Base-by-base conservation (phyloP, 2,113 vertebrate genomes). In the Mesoclemmys tuberculata region DNA sequence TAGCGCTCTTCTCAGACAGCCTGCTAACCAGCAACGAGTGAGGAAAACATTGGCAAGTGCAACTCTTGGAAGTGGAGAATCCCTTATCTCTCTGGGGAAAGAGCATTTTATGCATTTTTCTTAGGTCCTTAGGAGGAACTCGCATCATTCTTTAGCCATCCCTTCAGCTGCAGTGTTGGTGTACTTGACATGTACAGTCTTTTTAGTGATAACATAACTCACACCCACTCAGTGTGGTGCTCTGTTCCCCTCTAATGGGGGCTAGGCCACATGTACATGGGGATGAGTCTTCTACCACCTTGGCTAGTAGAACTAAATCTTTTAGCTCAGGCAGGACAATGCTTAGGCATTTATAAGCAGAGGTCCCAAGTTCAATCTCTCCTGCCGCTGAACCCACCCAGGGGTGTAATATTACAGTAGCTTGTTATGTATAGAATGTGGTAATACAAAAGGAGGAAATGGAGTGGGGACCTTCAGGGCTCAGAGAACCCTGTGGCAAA, bases 21-120 rank as follows among this genome's bases (percentile, higher is more conserved):
- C 0, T 0, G 5, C 19, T n/a, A 55, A 80, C 38, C 38, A 61
- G 38, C 31, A n/a, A 4, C 46, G 2, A 4, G 13, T 35, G 38
- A 19, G 46, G 85, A 82, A 90, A 54, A 11, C 24, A 21, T 27
- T 90, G 68, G 35, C 22, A 85, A 78, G 26, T 52, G n/a, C 71
- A 21, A 35, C 12, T n/a, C 10, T n/a, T 89, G 38, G 81, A 78
- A 55, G n/a, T 3, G 38, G 12, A 84, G 5, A 4, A 27, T 38
- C 51, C 2, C 2, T 10, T 78, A 18, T 84, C 46, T 75, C 11
- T 81, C 80, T 80, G 48, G 48, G 48, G 48, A 49, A 49, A 49
- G 48, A 49, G 7, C 48, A 49, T 49, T 8, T 49, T 49, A 49
- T 49, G 11, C 48, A 49, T 11, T 49, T 49, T 49, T 49, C n/a